phyloP scores from a whole-genome alignment of 2,888 invertebrate genomes.

The Phengaris arion region DNA sequence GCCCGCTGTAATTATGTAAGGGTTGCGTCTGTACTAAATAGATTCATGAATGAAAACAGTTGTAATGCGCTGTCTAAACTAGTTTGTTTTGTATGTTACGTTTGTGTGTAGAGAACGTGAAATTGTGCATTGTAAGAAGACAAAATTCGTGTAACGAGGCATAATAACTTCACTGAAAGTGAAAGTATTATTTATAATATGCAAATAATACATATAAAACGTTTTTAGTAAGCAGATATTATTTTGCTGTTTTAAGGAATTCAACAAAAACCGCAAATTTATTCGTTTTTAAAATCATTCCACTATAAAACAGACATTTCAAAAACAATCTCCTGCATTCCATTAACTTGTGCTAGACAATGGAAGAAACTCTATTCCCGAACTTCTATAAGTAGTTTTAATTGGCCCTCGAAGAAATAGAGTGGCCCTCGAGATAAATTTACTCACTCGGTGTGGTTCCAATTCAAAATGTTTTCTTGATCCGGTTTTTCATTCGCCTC shows the following conservation, averaged over 20 bases:
- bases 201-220: background rate
- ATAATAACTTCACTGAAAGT: background rate
- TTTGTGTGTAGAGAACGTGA: background rate
- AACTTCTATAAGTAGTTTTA: constrained; percentile 28
- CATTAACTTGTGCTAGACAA: constrained; percentile 8
- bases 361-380: constrained; percentile 21
- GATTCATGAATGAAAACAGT: constrained; percentile 29
- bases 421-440: constrained; percentile 39
- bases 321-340: constrained; percentile 8
- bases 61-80: constrained; percentile 5
- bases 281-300: background rate
- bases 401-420: constrained; percentile 26
- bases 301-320: constrained; percentile 13
- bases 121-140: too few species aligned
- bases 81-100: background rate
- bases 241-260: background rate
- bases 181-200: background rate
- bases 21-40: constrained; percentile 49
- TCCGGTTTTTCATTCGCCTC: constrained; percentile 41
- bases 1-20: constrained; percentile 72
- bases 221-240: background rate
- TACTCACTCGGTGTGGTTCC: constrained; percentile 50
- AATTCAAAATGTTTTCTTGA: constrained; percentile 36
- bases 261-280: background rate
- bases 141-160: background rate